Evolutionary conservation across 2,113 vertebrate species (phyloP).

Genomic region (Pollachius pollachius): DNA sequence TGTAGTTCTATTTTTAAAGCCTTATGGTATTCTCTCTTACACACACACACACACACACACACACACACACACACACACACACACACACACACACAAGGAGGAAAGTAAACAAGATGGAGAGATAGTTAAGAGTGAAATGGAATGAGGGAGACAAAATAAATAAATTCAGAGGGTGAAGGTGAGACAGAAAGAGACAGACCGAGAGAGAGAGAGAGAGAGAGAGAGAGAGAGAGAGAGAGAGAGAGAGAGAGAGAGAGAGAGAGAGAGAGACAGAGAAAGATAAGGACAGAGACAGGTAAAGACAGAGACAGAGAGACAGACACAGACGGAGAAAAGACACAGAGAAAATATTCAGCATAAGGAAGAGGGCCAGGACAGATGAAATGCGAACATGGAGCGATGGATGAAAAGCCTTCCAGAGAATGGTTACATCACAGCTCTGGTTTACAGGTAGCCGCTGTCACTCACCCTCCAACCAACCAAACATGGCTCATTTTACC

Average conservation of each 20-base stretch:
- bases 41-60: constrained; percentile 23
- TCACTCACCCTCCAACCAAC: too few relatives aligned
- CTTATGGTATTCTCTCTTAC: constrained; percentile 63
- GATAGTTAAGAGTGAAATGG: neutral
- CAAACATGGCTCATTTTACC: too few relatives aligned
- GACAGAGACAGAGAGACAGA: neutral
- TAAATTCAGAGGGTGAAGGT: constrained; percentile 13
- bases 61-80: constrained; percentile 48
- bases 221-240: neutral
- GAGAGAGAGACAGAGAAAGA: neutral
- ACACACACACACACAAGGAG: neutral
- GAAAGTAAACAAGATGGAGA: neutral
- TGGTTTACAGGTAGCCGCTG: too few relatives aligned
- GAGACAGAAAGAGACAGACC: constrained; percentile 16
- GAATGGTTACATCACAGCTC: too few relatives aligned
- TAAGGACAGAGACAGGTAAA: constrained; percentile 2
- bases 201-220: neutral
- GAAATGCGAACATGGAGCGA: too few relatives aligned
- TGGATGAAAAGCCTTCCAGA: too few relatives aligned
- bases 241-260: neutral
- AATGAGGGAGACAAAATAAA: constrained; percentile 19
- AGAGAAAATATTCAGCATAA: too few relatives aligned
- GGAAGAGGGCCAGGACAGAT: too few relatives aligned
- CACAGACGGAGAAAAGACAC: neutral
- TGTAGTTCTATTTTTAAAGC: constrained; percentile 70